phyloP scores from a whole-genome alignment of 2,797 vertebrate genomes.

The Hozukius guyotensis region DNA sequence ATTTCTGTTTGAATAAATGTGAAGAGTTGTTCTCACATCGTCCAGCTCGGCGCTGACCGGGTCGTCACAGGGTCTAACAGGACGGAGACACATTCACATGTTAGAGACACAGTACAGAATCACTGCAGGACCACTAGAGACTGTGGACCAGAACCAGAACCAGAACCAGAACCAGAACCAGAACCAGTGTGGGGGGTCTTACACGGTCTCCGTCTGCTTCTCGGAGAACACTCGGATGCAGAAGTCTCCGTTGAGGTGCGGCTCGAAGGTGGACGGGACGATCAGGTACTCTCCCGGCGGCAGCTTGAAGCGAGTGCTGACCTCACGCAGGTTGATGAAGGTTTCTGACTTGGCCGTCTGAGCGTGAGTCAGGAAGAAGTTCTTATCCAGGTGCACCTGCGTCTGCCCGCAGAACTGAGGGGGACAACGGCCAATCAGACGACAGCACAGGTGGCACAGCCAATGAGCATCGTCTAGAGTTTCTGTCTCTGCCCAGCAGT shows the following conservation, averaged over 20 bases:
- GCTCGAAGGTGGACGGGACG: conserved; percentile 90
- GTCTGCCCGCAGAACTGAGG: conserved; percentile 76
- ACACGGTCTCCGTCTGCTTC: conserved; percentile 84
- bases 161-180: too few species aligned
- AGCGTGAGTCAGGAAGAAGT: conserved; percentile 83
- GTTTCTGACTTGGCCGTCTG: conserved; percentile 81
- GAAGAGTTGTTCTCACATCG: background rate
- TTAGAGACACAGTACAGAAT: background rate
- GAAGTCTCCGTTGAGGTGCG: conserved; percentile 88
- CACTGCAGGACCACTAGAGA: background rate
- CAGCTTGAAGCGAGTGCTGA: conserved; percentile 83
- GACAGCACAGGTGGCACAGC: background rate
- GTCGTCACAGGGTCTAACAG: conserved; percentile 80
- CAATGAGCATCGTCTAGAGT: background rate
- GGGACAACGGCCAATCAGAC: conserved; percentile 11
- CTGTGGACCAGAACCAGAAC: background rate
- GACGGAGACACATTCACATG: background rate
- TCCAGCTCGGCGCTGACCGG: conserved; percentile 74
- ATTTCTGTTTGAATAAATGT: background rate
- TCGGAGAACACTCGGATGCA: conserved; percentile 91
- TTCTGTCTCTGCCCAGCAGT: too few species aligned
- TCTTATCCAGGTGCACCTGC: conserved; percentile 80
- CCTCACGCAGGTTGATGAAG: conserved; percentile 88
- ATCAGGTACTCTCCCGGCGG: conserved; percentile 88
- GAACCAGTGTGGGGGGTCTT: conserved; percentile 19